A percentile compares a stretch with the other conserved stretches of the same genome.
These are phyloP conservation scores for Stegodyphus mimosarum DNA, from an alignment of 1,140 invertebrate species.

Conservation along the genomic window DNA sequence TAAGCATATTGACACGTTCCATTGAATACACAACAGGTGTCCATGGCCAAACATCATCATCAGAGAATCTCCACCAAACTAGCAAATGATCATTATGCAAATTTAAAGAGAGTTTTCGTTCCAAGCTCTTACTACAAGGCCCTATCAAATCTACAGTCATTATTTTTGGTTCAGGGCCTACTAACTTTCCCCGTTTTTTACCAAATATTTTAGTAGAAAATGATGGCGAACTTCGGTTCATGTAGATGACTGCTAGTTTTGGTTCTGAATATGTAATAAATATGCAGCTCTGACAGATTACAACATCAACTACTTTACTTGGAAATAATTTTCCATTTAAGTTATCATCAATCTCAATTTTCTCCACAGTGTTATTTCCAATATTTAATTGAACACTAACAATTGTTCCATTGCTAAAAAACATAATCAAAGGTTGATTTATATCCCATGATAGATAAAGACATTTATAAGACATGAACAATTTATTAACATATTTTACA, in stretches of 20 bases:
- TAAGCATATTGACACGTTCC: constrained; percentile 45
- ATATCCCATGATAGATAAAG: constrained; percentile 46
- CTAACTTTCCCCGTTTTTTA: constrained; percentile 37
- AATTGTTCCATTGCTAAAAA: constrained; percentile 58
- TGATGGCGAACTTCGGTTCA: constrained; percentile 15
- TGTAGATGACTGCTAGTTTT: constrained; percentile 55
- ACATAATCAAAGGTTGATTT: constrained; percentile 28
- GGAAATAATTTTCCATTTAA: constrained; percentile 61
- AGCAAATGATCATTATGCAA: constrained; percentile 27
- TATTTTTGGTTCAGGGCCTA: constrained; percentile 39
- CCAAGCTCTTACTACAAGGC: constrained; percentile 31
- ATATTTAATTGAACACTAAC: constrained; percentile 38
- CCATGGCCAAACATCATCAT: constrained; percentile 51
- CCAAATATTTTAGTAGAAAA: constrained; percentile 40
- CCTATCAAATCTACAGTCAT: constrained; percentile 44
- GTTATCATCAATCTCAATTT: constrained; percentile 59
- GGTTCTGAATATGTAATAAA: constrained; percentile 62
- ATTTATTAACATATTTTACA: constrained; percentile 23
- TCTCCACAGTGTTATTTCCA: constrained; percentile 27
- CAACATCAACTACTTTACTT: constrained; percentile 58
- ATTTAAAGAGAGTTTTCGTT: constrained; percentile 52
- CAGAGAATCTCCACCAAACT: constrained; percentile 47
- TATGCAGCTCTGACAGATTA: constrained; percentile 50
- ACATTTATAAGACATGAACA: constrained; percentile 35
- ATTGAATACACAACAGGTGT: constrained; percentile 20